Conservation (phyloP, 2,797 vertebrate species). For the Eulemur coronatus region DNA sequence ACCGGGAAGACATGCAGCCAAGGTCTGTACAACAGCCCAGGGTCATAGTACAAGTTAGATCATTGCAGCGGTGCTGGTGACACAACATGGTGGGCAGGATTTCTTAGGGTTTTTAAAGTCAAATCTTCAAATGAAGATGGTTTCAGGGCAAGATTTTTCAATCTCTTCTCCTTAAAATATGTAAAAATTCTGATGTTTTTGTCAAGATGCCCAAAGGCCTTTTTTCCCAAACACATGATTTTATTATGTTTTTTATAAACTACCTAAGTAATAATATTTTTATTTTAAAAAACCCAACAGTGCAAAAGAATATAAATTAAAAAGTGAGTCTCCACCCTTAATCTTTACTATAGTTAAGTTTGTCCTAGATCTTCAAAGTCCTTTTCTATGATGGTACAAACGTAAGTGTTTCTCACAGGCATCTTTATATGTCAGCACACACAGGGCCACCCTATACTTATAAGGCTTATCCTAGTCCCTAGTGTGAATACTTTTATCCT, state of each 20-base stretch:
- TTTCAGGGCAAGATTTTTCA: neutral
- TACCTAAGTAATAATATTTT: neutral
- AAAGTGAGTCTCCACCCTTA: neutral
- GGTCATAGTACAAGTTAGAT: neutral
- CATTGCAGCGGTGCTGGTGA: neutral
- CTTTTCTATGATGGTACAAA: neutral
- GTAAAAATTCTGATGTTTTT: neutral
- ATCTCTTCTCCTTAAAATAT: neutral
- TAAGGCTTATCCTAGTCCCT: neutral
- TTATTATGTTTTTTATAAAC: neutral
- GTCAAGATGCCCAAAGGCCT: neutral
- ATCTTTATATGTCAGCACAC: neutral
- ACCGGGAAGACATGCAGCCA: constrained; percentile 95
- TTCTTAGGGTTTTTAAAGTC: neutral
- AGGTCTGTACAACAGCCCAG: constrained; percentile 87
- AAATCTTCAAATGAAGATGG: neutral
- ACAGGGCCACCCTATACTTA: neutral
- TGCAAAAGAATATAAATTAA: neutral
- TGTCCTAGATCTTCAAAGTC: neutral
- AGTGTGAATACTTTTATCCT: neutral
- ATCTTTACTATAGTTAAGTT: neutral
- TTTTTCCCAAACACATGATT: neutral
- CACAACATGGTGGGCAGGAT: rapidly evolving
- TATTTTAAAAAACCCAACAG: neutral
- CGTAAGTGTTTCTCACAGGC: neutral